phyloP scores from a whole-genome alignment of 2,113 vertebrate species.

The Ophthalmolycus amberensis region DNA sequence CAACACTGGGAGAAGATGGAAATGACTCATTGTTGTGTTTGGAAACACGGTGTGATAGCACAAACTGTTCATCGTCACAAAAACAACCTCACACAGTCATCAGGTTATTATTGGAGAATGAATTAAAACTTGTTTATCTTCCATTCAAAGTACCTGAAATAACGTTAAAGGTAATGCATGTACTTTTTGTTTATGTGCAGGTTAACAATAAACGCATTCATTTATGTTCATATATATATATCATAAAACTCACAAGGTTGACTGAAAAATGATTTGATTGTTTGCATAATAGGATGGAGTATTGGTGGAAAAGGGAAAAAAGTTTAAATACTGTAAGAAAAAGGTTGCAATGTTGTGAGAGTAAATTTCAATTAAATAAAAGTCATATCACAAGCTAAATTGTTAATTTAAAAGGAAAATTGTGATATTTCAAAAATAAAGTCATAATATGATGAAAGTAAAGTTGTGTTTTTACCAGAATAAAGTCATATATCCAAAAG shows the following conservation, averaged over 20 bases:
- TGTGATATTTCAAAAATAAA: not conserved
- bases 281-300: not conserved
- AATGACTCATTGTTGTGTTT: conserved; percentile 12
- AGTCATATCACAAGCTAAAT: not conserved
- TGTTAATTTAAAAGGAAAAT: not conserved
- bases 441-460: not conserved
- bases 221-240: not conserved
- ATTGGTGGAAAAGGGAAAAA: not conserved
- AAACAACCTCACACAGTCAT: not conserved
- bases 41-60: conserved; percentile 14
- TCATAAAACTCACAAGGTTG: not conserved
- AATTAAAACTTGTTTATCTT: not conserved
- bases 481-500: not conserved
- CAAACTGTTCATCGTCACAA: not conserved
- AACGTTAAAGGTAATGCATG: not conserved
- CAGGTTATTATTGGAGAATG: not conserved
- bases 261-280: not conserved
- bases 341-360: not conserved
- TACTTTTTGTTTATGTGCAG: not conserved
- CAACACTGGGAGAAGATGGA: not conserved
- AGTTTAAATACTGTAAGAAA: not conserved
- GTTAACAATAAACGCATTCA: not conserved
- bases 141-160: not conserved
- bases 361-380: not conserved
- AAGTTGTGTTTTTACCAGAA: not conserved